Percentiles rank a stretch among this genome's conserved stretches.
These are phyloP conservation scores for Cyprinus carpio DNA, from an alignment of 2,113 vertebrate species.

Conservation along the genomic window DNA sequence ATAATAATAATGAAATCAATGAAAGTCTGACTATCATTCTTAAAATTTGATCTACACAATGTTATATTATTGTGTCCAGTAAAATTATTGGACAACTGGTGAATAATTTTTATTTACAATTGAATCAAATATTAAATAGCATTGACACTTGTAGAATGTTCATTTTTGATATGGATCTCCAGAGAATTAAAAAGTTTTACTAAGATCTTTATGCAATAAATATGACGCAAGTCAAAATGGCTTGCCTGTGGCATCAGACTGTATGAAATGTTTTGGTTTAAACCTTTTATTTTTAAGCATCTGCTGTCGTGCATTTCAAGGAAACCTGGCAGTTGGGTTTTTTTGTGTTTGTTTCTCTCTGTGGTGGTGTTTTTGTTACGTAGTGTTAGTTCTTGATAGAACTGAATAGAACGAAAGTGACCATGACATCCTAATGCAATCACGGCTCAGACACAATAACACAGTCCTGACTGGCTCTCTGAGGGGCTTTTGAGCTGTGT, in stretches of 20 bases:
- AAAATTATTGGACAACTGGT: neutral
- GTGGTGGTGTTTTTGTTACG: neutral
- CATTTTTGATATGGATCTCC: neutral
- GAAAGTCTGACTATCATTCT: neutral
- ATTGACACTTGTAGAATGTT: neutral
- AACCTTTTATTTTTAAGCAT: neutral
- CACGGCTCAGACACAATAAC: conserved; percentile 7
- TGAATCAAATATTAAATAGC: neutral
- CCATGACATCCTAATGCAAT: conserved; percentile 24
- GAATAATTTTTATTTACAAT: neutral
- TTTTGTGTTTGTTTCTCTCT: neutral
- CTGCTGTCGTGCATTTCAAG: neutral
- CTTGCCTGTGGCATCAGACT: neutral
- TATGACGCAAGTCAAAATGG: neutral
- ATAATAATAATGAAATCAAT: neutral
- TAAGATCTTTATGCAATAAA: neutral
- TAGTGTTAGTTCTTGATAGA: conserved; percentile 6
- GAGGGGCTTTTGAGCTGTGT: neutral
- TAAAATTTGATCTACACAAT: neutral
- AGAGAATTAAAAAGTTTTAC: neutral
- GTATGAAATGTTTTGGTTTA: neutral
- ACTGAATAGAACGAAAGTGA: neutral
- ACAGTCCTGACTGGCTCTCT: neutral
- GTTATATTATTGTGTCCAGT: neutral
- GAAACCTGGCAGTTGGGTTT: neutral